Conservation (phyloP, 1,140 invertebrate genomes). For the Temnothorax curvispinosus region DNA sequence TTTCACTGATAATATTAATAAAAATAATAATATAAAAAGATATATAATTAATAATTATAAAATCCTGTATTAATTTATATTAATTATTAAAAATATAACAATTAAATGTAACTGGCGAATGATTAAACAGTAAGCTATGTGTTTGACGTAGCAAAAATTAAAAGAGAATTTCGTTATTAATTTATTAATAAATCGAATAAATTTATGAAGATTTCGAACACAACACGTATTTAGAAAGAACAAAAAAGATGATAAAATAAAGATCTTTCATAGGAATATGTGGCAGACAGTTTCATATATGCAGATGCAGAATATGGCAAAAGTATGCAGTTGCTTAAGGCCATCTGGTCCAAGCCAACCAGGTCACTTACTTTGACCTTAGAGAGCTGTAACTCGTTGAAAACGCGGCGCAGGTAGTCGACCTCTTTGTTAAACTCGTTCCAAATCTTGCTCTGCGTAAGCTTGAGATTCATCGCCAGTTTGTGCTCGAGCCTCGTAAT, state of each 20-base stretch:
- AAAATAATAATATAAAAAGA: background rate
- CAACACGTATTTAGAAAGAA: background rate
- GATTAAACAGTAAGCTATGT: background rate
- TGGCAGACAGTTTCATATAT: background rate
- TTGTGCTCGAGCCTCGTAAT: constrained; percentile 91
- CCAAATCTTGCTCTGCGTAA: constrained; percentile 92
- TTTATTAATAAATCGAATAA: background rate
- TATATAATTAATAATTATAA: background rate
- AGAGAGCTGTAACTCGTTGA: constrained; percentile 92
- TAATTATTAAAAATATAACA: background rate
- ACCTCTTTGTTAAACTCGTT: constrained; percentile 92
- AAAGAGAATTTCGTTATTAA: background rate
- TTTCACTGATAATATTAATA: background rate
- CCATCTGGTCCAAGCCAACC: background rate
- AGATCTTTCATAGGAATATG: background rate
- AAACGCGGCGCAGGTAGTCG: constrained; percentile 89
- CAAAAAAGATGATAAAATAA: background rate
- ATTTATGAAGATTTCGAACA: background rate
- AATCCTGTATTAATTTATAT: background rate
- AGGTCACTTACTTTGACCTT: constrained; percentile 90
- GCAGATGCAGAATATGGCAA: no score
- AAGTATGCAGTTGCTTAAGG: background rate
- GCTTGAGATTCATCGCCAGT: constrained; percentile 90
- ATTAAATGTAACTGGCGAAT: background rate
- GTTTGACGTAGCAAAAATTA: background rate